A percentile compares a stretch with the other conserved stretches of the same genome.
These are phyloP conservation scores for Noctua janthe DNA, from an alignment of 2,888 invertebrate genomes.

Conservation along the genomic window DNA sequence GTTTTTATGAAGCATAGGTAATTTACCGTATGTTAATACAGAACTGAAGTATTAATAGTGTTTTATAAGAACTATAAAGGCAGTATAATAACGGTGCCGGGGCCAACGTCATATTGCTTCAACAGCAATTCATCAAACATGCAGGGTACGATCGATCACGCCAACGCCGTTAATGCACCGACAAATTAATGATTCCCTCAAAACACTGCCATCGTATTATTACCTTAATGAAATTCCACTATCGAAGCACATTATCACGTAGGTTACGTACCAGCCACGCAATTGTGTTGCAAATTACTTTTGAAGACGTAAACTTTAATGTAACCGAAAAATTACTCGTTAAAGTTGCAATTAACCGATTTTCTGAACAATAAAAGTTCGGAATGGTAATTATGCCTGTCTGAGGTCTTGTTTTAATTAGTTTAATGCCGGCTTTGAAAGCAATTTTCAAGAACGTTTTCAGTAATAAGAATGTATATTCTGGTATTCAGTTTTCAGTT, in stretches of 20 bases:
- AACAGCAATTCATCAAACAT: constrained; percentile 79
- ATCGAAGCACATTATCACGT: constrained; percentile 69
- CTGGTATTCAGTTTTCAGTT: constrained; percentile 29
- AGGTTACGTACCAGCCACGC: constrained; percentile 42
- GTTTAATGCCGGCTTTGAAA: constrained; percentile 45
- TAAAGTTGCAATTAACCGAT: constrained; percentile 57
- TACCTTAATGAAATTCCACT: constrained; percentile 74
- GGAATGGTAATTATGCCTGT: constrained; percentile 45
- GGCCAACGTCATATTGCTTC: constrained; percentile 60
- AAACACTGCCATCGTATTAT: constrained; percentile 74
- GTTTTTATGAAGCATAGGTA: constrained; percentile 7
- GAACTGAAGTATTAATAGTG: constrained; percentile 54
- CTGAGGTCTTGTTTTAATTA: constrained; percentile 57
- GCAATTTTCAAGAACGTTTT: constrained; percentile 52
- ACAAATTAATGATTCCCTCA: constrained; percentile 82
- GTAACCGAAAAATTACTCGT: constrained; percentile 54
- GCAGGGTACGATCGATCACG: constrained; percentile 78
- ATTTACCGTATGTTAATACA: constrained; percentile 30
- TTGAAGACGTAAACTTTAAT: constrained; percentile 54
- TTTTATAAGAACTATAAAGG: constrained; percentile 55
- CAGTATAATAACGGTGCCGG: constrained; percentile 56
- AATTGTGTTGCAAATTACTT: constrained; percentile 63
- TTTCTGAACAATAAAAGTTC: constrained; percentile 57
- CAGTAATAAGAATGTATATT: constrained; percentile 29
- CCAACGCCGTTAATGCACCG: constrained; percentile 76